phyloP scores from a whole-genome alignment of 2,797 vertebrate species.

The Numenius phaeopus region DNA sequence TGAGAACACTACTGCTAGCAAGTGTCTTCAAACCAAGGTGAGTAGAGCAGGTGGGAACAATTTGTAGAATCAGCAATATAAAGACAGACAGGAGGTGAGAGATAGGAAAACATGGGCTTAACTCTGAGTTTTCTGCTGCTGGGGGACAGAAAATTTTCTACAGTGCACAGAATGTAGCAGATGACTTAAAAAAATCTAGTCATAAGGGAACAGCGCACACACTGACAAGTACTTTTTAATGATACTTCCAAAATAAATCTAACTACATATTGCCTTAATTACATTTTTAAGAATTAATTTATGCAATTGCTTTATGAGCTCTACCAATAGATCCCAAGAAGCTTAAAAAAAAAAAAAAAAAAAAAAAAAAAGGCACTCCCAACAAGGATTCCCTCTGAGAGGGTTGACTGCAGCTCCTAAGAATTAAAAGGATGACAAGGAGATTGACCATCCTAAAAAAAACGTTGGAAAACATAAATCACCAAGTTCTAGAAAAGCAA shows the following conservation, averaged over 20 bases:
- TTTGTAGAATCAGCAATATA: neutral
- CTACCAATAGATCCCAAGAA: neutral
- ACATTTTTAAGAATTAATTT: constrained; percentile 26
- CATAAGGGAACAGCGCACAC: neutral
- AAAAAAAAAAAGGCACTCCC: neutral
- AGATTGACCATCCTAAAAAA: neutral
- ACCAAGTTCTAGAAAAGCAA: neutral
- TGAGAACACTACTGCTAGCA: neutral
- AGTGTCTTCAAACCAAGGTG: neutral
- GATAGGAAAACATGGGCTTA: neutral
- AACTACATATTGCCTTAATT: neutral
- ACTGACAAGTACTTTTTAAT: neutral
- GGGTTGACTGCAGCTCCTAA: neutral
- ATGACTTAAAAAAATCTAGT: constrained; percentile 7
- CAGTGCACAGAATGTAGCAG: neutral
- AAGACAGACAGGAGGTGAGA: neutral
- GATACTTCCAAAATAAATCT: constrained; percentile 24
- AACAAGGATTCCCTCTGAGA: neutral
- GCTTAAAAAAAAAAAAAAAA: neutral
- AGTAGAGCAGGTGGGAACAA: neutral
- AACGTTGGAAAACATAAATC: neutral
- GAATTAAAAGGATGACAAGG: neutral
- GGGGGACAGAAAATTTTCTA: neutral
- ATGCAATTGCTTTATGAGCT: neutral
- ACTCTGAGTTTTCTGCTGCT: neutral